These are phyloP conservation scores for Sapajus apella DNA, from an alignment of 2,113 vertebrate genomes.

Conservation along the genomic window DNA sequence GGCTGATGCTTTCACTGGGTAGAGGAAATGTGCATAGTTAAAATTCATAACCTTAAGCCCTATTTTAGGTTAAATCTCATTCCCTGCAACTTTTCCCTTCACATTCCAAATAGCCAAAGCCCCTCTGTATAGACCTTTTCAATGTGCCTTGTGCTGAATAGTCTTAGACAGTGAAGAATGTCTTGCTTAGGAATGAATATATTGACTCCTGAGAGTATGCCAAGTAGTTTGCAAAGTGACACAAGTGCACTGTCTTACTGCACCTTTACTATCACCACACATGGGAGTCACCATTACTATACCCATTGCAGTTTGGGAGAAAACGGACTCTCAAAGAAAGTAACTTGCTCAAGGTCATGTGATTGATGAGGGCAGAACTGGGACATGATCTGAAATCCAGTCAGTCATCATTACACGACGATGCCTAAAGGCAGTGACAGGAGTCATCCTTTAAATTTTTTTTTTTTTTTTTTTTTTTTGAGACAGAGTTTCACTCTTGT, in stretches of 20 bases:
- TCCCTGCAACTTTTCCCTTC: neutral
- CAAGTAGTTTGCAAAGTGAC: neutral
- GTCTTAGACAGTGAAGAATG: neutral
- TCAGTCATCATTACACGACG: accelerated
- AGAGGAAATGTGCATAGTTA: neutral
- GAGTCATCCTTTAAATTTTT: no score
- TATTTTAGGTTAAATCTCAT: neutral
- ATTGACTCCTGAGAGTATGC: neutral
- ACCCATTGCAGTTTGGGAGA: no score
- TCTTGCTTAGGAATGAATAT: neutral
- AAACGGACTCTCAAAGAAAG: neutral
- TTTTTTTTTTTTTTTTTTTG: no score
- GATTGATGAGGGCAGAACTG: neutral
- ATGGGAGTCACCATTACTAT: accelerated
- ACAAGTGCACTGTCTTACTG: accelerated
- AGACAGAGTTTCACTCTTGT: no score
- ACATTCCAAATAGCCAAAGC: neutral
- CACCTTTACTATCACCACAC: neutral
- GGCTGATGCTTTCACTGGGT: neutral
- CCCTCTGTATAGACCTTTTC: neutral
- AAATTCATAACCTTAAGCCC: neutral
- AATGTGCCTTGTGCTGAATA: neutral
- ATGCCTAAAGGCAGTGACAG: neutral
- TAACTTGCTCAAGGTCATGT: neutral
- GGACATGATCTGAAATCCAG: neutral